Conservation (phyloP, 2,113 vertebrate genomes). For the Oncorhynchus masou region DNA sequence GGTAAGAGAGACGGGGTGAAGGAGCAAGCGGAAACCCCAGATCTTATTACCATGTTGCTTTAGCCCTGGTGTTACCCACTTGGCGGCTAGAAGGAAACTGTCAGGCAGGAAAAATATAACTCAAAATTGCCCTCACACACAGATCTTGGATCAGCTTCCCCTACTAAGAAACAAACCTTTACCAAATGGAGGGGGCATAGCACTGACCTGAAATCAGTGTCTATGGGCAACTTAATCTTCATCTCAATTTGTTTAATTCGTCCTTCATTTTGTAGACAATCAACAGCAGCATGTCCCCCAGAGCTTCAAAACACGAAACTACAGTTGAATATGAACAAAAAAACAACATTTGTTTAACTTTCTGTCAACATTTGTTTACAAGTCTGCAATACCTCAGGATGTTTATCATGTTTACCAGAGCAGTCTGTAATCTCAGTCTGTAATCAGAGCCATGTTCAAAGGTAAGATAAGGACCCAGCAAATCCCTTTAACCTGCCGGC, state of each 20-base stretch:
- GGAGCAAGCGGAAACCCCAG: not conserved
- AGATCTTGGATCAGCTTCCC: no score
- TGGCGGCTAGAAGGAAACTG: not conserved
- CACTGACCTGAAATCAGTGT: no score
- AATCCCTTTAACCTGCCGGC: constrained; percentile 60
- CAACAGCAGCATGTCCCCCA: not conserved
- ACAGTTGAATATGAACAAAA: not conserved
- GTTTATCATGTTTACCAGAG: constrained; percentile 46
- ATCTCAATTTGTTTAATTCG: no score
- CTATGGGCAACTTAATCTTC: no score
- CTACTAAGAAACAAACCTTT: no score
- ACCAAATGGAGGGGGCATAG: no score
- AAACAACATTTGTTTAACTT: not conserved
- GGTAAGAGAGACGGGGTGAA: constrained; percentile 11
- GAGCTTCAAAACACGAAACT: not conserved
- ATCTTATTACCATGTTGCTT: not conserved
- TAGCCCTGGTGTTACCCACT: not conserved
- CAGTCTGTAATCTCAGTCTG: constrained; percentile 57
- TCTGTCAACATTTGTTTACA: constrained; percentile 51
- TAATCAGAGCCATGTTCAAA: constrained; percentile 63
- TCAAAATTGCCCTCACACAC: not conserved
- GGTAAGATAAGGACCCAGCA: constrained; percentile 60
- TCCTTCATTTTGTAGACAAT: not conserved
- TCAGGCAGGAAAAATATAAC: not conserved
- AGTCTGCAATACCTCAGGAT: constrained; percentile 54